A percentile compares a stretch with the other conserved stretches of the same genome.
Evolutionary conservation across 2,888 invertebrate genomes (phyloP).

Genomic region (Cartodere bifasciata): DNA sequence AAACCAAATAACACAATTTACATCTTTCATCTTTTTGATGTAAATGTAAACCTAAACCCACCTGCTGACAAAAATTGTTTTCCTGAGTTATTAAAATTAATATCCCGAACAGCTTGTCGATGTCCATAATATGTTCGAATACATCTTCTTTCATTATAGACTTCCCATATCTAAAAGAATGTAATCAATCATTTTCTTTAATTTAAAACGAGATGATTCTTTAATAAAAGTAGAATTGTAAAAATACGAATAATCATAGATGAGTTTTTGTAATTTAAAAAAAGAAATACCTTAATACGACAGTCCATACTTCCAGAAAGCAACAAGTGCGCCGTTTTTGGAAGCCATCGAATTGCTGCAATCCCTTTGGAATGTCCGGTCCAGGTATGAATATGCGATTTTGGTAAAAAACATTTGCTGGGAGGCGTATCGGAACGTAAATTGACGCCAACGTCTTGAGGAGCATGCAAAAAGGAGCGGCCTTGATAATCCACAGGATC

Average conservation of each 20-base stretch:
- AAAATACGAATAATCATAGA: not conserved
- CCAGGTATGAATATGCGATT: constrained; percentile 93
- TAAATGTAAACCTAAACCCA: constrained; percentile 26
- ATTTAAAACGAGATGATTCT: too few species aligned
- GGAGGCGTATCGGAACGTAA: constrained; percentile 78
- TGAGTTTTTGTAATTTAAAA: too few species aligned
- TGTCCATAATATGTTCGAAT: constrained; percentile 93
- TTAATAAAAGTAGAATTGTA: too few species aligned
- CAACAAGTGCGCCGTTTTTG: constrained; percentile 84
- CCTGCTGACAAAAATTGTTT: constrained; percentile 90
- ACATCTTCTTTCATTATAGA: constrained; percentile 87
- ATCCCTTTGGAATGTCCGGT: constrained; percentile 95
- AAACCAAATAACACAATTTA: too few species aligned
- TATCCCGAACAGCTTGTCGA: constrained; percentile 89
- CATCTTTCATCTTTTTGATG: too few species aligned
- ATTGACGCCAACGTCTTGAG: constrained; percentile 86
- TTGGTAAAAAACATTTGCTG: constrained; percentile 90
- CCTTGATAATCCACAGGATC: constrained; percentile 94
- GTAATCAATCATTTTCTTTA: too few species aligned
- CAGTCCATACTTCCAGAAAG: constrained; percentile 96
- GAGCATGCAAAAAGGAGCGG: constrained; percentile 83
- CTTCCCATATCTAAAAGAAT: constrained; percentile 84
- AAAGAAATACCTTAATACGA: constrained; percentile 81
- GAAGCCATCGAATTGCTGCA: constrained; percentile 90
- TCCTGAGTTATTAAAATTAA: constrained; percentile 91